Evolutionary conservation across 2,888 invertebrate genomes (phyloP), one percentile per base, ranked within the genome.

Genomic region (Boloria euphrosyne): DNA sequence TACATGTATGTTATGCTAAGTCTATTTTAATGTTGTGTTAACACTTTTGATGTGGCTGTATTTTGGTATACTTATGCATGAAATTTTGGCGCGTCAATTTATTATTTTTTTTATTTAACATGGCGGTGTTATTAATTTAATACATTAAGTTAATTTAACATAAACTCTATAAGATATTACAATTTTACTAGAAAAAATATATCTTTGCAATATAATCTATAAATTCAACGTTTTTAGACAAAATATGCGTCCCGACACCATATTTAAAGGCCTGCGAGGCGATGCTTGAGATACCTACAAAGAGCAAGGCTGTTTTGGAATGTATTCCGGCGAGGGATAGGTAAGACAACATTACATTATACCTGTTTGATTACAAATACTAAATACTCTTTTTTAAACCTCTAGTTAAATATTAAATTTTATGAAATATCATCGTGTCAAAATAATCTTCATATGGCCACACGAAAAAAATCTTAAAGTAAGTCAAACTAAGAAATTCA

Each of bases 301-400:
- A 93, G 69, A 94, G 94, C 74, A 91, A 93, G 54, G 93, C 94
- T 0, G 83, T 89, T 47, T 87, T 95, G 68, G 86, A 93, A 75
- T 96, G 96, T 83, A 89, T 96, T 14, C 85, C 95, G 1, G 96
- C 95, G 0, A 93, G 96, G 76, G 96, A 96, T 87, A 94, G 96
- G 93, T 95, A 83, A 86, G 80, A 46, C n/a, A 46, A 52, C n/a
- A 64, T 31, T 46, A 6, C 14, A 58, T 49, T 38, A n/a, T 49
- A 49, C 13, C 46, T 16, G 0, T n/a, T 31, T 31, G 4, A 38
- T 38, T 38, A 38, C 31, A 38, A 38, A 38, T 38, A 38, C 2
- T 1, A 31, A 27, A 27, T 27, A 27, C 4, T 31, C 22, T 1
- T 22, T 22, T 2, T 22, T 2, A 22, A 22, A 22, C 3, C 1